These are phyloP conservation scores for Lepisosteus oculatus DNA, from an alignment of 2,113 vertebrate species.

Conservation along the genomic window DNA sequence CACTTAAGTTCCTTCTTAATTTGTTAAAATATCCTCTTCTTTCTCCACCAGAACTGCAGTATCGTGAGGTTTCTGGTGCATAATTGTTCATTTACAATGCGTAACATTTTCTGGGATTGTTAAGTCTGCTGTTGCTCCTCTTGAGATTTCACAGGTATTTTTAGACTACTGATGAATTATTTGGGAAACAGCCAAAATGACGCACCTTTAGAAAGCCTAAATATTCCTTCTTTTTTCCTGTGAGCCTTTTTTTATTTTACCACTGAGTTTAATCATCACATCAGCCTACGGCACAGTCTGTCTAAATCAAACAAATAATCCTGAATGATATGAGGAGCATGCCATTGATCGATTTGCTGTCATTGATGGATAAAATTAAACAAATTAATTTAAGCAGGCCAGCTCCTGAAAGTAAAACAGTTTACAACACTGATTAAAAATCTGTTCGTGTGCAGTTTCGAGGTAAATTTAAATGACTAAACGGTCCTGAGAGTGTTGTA, in stretches of 20 bases:
- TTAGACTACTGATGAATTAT: too few relatives aligned
- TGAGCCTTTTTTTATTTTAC: neutral
- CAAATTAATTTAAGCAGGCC: constrained; percentile 4
- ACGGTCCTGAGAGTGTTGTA: neutral
- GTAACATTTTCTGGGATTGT: too few relatives aligned
- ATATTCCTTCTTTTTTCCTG: too few relatives aligned
- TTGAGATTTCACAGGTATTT: too few relatives aligned
- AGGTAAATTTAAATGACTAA: neutral
- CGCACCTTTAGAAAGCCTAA: too few relatives aligned
- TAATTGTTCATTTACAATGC: too few relatives aligned
- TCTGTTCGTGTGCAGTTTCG: constrained; percentile 1
- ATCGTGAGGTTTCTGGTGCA: too few relatives aligned
- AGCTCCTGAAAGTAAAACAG: constrained; percentile 9
- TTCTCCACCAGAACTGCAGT: too few relatives aligned
- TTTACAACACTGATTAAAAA: constrained; percentile 10
- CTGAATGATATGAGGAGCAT: neutral
- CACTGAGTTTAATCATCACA: constrained; percentile 37
- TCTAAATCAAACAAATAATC: constrained; percentile 30
- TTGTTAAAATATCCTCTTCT: too few relatives aligned
- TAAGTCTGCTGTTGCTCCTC: too few relatives aligned
- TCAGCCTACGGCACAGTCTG: constrained; percentile 14
- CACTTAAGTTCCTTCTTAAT: too few relatives aligned
- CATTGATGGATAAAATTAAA: neutral
- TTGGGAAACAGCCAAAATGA: too few relatives aligned
- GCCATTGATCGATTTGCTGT: constrained; percentile 43